Conservation (phyloP, 2,113 vertebrate genomes). For the Sturnus vulgaris region DNA sequence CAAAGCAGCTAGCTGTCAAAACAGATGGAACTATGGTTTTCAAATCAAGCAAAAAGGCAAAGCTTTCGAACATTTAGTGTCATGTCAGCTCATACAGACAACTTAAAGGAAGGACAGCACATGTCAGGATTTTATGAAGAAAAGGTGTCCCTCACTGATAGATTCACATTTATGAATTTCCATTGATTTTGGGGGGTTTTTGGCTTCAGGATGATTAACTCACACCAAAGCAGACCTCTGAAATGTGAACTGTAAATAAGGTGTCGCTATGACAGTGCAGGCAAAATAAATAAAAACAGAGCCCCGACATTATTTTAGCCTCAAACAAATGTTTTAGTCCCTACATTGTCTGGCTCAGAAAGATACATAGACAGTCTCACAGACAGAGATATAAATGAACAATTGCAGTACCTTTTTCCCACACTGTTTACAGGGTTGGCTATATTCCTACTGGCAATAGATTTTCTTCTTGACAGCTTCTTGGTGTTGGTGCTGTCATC, state of each 20-base stretch:
- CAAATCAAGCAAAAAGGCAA: constrained; percentile 45
- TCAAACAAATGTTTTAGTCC: constrained; percentile 50
- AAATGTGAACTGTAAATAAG: not conserved
- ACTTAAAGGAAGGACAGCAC: not conserved
- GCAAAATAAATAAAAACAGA: constrained; percentile 56
- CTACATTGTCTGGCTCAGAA: constrained; percentile 45
- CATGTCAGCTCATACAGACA: not conserved
- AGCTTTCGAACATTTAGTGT: constrained; percentile 16
- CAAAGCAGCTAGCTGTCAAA: constrained; percentile 52
- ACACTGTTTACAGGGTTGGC: constrained; percentile 73
- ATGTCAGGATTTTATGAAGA: not conserved
- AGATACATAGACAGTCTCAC: constrained; percentile 44
- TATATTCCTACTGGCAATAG: constrained; percentile 57
- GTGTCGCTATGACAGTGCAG: not conserved
- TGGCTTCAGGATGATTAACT: constrained; percentile 15
- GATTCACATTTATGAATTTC: not conserved
- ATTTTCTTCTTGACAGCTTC: constrained; percentile 73
- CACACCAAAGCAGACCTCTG: not conserved
- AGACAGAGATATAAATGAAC: constrained; percentile 58
- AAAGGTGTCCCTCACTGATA: not conserved
- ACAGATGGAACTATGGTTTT: constrained; percentile 55
- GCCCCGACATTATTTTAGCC: constrained; percentile 23
- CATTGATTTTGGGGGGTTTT: not conserved
- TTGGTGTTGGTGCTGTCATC: constrained; percentile 52
- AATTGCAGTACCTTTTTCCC: constrained; percentile 86